Conservation (phyloP, 2,797 vertebrate genomes). For the Pelobates cultripes region DNA sequence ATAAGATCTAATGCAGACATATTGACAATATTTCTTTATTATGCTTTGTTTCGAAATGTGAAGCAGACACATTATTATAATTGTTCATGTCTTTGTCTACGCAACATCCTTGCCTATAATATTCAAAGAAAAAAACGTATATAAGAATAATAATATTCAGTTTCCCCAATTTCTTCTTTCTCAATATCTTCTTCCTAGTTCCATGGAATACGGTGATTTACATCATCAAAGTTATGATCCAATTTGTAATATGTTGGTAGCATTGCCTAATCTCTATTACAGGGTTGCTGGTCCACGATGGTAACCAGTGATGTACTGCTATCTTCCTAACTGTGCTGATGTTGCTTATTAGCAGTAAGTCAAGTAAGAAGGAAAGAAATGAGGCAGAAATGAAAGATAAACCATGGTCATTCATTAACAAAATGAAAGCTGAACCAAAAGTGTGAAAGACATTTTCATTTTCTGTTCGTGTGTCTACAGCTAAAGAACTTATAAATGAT, state of each 20-base stretch:
- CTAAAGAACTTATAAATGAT: constrained; percentile 42
- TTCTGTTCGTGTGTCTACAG: constrained; percentile 26
- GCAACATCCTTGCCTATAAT: no score
- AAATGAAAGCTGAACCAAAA: constrained; percentile 49
- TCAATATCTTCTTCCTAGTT: no score
- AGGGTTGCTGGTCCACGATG: constrained; percentile 1
- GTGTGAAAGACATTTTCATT: constrained; percentile 53
- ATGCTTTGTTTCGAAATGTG: no score
- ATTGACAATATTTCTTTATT: no score
- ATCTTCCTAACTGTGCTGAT: constrained; percentile 17
- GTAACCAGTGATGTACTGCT: constrained; percentile 4
- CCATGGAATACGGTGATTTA: background rate
- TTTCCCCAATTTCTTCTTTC: no score
- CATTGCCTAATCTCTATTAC: background rate
- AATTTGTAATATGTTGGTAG: no score
- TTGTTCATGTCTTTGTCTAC: no score
- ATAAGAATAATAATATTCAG: no score
- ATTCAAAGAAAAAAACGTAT: no score
- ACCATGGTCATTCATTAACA: constrained; percentile 45
- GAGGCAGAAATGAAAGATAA: constrained; percentile 45
- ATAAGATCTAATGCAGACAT: no score
- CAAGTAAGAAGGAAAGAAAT: constrained; percentile 43
- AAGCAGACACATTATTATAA: no score
- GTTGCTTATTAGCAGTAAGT: constrained; percentile 36
- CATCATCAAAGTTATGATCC: background rate